phyloP scores from a whole-genome alignment of 2,888 invertebrate species.

The Leucophenga maculata region DNA sequence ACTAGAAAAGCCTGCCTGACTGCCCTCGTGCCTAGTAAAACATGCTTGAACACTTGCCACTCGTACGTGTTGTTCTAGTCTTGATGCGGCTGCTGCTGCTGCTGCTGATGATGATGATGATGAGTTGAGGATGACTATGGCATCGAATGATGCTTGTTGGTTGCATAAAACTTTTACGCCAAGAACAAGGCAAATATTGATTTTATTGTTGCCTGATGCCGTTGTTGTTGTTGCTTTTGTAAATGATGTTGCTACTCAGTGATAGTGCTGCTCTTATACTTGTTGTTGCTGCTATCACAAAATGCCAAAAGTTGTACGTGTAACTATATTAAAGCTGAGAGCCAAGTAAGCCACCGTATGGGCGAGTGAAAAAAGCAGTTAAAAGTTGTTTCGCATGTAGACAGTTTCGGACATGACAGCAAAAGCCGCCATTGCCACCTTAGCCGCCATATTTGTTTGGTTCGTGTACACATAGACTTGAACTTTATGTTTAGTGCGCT shows the following conservation, averaged over 20 bases:
- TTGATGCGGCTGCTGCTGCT: no score
- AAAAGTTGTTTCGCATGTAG: background rate
- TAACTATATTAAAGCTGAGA: background rate
- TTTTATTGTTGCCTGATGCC: background rate
- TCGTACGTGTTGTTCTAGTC: constrained; percentile 14
- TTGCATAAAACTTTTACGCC: constrained; percentile 21
- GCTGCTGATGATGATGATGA: background rate
- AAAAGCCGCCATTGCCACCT: background rate
- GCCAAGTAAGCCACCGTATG: no score
- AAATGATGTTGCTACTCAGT: background rate
- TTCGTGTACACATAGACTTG: background rate
- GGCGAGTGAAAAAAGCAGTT: background rate
- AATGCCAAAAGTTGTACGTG: constrained; percentile 20
- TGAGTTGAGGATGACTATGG: constrained; percentile 5
- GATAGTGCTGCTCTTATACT: background rate
- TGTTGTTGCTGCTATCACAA: background rate
- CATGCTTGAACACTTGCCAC: background rate
- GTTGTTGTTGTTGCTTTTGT: background rate
- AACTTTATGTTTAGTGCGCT: background rate
- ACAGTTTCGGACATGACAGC: background rate
- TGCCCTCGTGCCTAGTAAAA: no score
- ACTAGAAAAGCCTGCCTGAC: no score
- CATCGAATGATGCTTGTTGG: background rate
- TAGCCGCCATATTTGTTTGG: background rate
- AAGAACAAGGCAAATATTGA: constrained; percentile 26